Percentiles rank a stretch among this genome's conserved stretches.
Conservation (phyloP, 2,797 vertebrate species). For the Gambelia wislizenii region DNA sequence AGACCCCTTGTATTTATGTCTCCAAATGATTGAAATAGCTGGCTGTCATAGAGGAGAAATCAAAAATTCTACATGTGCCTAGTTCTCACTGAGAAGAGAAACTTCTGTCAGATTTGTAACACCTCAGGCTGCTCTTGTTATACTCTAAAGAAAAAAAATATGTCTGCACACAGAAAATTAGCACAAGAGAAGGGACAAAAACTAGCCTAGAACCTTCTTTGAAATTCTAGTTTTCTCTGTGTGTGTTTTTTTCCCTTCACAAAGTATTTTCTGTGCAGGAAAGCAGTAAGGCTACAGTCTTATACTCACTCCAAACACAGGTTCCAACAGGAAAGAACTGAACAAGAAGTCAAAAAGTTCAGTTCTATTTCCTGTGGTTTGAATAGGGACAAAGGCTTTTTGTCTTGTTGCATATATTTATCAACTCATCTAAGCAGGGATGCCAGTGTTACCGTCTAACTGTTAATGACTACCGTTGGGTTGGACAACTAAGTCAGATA, state of each 20-base stretch:
- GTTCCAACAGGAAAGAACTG: too few species aligned
- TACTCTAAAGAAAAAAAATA: too few species aligned
- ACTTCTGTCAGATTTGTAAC: neutral
- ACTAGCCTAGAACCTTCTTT: neutral
- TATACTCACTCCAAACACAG: neutral
- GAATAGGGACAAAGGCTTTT: too few species aligned
- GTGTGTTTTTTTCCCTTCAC: neutral
- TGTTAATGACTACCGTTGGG: too few species aligned
- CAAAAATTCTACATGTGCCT: neutral
- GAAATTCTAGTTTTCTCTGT: neutral
- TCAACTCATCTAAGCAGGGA: too few species aligned
- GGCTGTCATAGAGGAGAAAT: neutral
- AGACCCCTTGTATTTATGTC: neutral
- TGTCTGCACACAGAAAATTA: neutral
- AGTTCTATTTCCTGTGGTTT: too few species aligned
- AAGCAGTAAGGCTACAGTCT: neutral
- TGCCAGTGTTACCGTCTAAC: too few species aligned
- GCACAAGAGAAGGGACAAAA: neutral
- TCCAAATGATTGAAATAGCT: neutral
- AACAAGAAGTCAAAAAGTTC: too few species aligned
- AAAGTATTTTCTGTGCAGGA: neutral
- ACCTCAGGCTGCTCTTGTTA: neutral
- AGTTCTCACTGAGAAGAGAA: neutral
- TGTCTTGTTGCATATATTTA: too few species aligned
- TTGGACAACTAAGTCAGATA: too few species aligned